Conservation (phyloP, 1,140 invertebrate species). For the Drosophila ironensis region DNA sequence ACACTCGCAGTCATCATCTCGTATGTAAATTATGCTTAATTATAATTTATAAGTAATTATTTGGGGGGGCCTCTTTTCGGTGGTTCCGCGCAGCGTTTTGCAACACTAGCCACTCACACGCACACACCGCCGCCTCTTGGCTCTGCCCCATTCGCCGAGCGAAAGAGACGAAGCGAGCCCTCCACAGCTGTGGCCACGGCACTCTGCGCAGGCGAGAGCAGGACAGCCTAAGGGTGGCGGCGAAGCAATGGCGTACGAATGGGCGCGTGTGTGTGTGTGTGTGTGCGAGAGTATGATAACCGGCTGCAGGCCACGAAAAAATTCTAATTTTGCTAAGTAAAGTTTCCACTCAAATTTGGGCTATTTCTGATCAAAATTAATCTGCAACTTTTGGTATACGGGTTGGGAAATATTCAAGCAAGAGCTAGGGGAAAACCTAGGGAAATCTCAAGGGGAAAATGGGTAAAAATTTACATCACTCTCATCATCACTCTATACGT, state of each 20-base stretch:
- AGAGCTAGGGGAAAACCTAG: neutral
- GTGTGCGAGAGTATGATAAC: constrained; percentile 71
- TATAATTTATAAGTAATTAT: constrained; percentile 74
- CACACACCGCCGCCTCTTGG: constrained; percentile 52
- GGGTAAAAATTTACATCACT: no score
- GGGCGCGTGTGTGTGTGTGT: constrained; percentile 43
- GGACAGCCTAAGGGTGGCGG: constrained; percentile 23
- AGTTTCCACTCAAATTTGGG: constrained; percentile 20
- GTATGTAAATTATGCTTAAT: constrained; percentile 67
- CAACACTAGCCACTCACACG: constrained; percentile 61
- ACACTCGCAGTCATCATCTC: constrained; percentile 17
- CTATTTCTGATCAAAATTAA: no score
- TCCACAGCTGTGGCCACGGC: constrained; percentile 54
- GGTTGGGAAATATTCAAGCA: no score
- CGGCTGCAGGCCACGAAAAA: constrained; percentile 55
- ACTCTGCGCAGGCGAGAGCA: constrained; percentile 33
- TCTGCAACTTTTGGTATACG: no score
- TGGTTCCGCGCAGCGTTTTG: constrained; percentile 39
- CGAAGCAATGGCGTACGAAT: constrained; percentile 17
- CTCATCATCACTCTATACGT: no score
- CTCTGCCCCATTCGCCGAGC: constrained; percentile 64
- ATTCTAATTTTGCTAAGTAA: constrained; percentile 22
- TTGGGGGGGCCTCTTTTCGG: constrained; percentile 28
- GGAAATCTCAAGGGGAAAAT: neutral
- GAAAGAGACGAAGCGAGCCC: constrained; percentile 62